Conservation (phyloP, 2,797 vertebrate species). For the Momotus momota region DNA sequence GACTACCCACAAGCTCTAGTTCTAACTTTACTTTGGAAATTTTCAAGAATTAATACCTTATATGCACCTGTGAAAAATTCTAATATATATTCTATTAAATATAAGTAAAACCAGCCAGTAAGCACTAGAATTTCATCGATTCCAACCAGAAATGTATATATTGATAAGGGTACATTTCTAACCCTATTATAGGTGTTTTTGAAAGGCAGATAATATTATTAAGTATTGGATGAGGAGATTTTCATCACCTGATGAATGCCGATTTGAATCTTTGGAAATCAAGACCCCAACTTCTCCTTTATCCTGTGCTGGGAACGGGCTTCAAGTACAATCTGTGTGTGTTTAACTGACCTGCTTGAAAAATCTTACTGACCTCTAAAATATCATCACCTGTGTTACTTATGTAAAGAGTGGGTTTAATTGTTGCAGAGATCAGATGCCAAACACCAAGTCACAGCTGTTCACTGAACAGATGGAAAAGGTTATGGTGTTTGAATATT, state of each 20-base stretch:
- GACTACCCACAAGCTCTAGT: background rate
- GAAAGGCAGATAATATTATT: background rate
- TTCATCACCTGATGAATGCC: background rate
- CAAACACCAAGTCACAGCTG: slow-evolving; percentile 47
- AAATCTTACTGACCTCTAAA: background rate
- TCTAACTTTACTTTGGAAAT: background rate
- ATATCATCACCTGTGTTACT: background rate
- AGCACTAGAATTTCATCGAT: background rate
- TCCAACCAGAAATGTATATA: background rate
- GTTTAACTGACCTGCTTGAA: background rate
- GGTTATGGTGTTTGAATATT: slow-evolving; percentile 49
- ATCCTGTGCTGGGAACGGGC: background rate
- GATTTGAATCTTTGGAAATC: background rate
- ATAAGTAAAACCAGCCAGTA: background rate
- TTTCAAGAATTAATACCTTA: background rate
- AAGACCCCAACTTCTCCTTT: background rate
- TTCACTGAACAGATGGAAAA: slow-evolving; percentile 68
- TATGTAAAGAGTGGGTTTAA: slow-evolving; percentile 7
- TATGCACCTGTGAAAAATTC: background rate
- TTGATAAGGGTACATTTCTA: background rate
- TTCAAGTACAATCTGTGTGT: background rate
- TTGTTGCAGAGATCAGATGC: slow-evolving; percentile 54
- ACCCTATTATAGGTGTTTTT: background rate
- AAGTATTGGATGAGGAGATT: background rate
- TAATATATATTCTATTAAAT: too few species aligned